phyloP scores from a whole-genome alignment of 2,797 vertebrate species.

The Paratrypauchen microcephalus region DNA sequence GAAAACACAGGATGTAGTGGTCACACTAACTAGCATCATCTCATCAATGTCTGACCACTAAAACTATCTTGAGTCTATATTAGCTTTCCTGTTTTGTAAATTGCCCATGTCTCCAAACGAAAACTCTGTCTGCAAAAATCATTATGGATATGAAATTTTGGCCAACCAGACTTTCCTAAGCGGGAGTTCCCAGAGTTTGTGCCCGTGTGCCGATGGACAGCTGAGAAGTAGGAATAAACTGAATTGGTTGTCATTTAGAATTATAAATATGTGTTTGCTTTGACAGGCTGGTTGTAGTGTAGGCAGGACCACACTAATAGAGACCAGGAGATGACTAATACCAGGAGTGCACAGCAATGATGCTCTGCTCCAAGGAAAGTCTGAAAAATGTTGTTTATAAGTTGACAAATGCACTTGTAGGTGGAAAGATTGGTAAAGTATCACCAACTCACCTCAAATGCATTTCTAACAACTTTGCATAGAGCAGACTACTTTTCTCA shows the following conservation, averaged over 20 bases:
- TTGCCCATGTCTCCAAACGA: slow-evolving; percentile 57
- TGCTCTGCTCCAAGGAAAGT: not conserved
- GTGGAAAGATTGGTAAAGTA: not conserved
- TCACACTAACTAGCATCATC: slow-evolving; percentile 72
- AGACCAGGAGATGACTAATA: not conserved
- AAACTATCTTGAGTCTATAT: slow-evolving; percentile 66
- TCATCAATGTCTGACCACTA: slow-evolving; percentile 70
- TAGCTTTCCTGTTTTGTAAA: slow-evolving; percentile 75
- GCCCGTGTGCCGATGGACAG: slow-evolving; percentile 46
- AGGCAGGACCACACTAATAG: slow-evolving; percentile 5
- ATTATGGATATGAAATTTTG: slow-evolving; percentile 48
- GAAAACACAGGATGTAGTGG: slow-evolving; percentile 72
- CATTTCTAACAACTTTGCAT: too few species aligned
- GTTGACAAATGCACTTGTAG: not conserved
- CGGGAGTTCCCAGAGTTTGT: slow-evolving; percentile 51
- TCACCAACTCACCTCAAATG: not conserved
- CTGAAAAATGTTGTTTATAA: not conserved
- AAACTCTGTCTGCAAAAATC: slow-evolving; percentile 64
- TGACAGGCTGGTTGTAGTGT: slow-evolving; percentile 1
- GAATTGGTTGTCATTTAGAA: slow-evolving; percentile 52
- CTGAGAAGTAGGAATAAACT: slow-evolving; percentile 39
- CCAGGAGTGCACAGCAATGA: not conserved
- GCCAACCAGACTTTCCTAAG: slow-evolving; percentile 55
- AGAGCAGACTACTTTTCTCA: too few species aligned
- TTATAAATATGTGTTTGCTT: slow-evolving; percentile 53